Evolutionary conservation across 2,888 invertebrate species (phyloP).

Genomic region (Tiliacea citrago): DNA sequence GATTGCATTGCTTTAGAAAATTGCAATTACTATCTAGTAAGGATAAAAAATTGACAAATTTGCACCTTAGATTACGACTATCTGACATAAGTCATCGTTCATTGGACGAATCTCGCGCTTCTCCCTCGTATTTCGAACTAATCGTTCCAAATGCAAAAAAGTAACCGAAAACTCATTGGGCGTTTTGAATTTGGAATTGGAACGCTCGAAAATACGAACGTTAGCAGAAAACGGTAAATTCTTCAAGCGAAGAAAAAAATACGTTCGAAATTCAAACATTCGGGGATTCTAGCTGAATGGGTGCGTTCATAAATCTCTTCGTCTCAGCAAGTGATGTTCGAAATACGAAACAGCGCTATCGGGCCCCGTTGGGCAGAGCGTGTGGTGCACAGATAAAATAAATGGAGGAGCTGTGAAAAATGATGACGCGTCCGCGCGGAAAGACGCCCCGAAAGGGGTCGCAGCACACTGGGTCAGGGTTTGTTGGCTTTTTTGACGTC

Average conservation of each 20-base stretch:
- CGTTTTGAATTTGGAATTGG: constrained; percentile 65
- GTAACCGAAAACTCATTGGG: constrained; percentile 56
- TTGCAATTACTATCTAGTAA: not conserved
- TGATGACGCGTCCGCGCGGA: constrained; percentile 88
- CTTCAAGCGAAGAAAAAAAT: constrained; percentile 73
- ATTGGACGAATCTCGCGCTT: constrained; percentile 1
- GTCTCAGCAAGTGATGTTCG: constrained; percentile 88
- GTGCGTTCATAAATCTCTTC: constrained; percentile 87
- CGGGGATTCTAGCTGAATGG: constrained; percentile 85
- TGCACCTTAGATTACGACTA: not conserved
- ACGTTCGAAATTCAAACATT: constrained; percentile 82
- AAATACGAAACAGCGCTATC: constrained; percentile 86
- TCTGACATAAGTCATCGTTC: constrained; percentile 16
- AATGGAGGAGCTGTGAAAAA: constrained; percentile 90
- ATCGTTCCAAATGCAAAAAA: constrained; percentile 56
- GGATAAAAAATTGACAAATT: not conserved
- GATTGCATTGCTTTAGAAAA: not conserved
- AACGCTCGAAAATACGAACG: constrained; percentile 67
- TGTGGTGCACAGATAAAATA: constrained; percentile 90
- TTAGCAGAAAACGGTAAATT: constrained; percentile 69
- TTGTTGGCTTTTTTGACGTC: constrained; percentile 56
- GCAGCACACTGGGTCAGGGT: constrained; percentile 80
- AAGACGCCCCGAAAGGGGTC: constrained; percentile 85
- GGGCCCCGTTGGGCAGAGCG: constrained; percentile 82
- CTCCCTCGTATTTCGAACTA: constrained; percentile 53